Evolutionary conservation across 92 coral and sea anemone genomes (phyloP).

Genomic region (Galaxea fascicularis): DNA sequence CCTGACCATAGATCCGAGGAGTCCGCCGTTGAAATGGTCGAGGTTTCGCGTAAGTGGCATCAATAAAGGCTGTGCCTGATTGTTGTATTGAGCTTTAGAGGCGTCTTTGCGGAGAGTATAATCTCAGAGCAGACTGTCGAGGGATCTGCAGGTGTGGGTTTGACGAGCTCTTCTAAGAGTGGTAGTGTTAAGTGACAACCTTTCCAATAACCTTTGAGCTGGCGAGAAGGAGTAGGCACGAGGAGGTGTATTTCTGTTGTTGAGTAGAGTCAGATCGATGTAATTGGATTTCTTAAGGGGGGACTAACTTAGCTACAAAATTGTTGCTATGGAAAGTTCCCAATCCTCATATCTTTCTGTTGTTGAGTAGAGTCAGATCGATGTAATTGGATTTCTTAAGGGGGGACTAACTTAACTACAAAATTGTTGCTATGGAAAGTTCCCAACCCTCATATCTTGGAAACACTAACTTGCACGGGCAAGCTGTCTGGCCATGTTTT

Average conservation of each 20-base stretch:
- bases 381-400: too few species aligned
- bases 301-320: too few species aligned
- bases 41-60: constrained; percentile 44
- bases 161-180: background rate
- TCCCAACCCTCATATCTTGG: too few species aligned
- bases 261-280: constrained; percentile 20
- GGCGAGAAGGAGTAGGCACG: constrained; percentile 38
- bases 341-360: constrained; percentile 7
- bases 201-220: constrained; percentile 38
- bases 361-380: constrained; percentile 11
- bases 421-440: too few species aligned
- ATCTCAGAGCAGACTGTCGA: constrained; percentile 6
- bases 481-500: too few species aligned
- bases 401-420: too few species aligned
- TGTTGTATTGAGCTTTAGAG: constrained; percentile 14
- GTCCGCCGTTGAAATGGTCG: constrained; percentile 28
- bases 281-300: constrained; percentile 19
- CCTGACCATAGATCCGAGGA: constrained; percentile 37
- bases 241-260: constrained; percentile 17
- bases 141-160: constrained; percentile 41
- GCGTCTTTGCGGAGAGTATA: background rate
- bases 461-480: too few species aligned
- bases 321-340: too few species aligned
- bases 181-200: constrained; percentile 1
- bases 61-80: background rate